Percentiles rank a stretch among this genome's conserved stretches.
These are phyloP conservation scores for Notodonta dromedarius DNA, from an alignment of 2,888 invertebrate species.

Conservation along the genomic window DNA sequence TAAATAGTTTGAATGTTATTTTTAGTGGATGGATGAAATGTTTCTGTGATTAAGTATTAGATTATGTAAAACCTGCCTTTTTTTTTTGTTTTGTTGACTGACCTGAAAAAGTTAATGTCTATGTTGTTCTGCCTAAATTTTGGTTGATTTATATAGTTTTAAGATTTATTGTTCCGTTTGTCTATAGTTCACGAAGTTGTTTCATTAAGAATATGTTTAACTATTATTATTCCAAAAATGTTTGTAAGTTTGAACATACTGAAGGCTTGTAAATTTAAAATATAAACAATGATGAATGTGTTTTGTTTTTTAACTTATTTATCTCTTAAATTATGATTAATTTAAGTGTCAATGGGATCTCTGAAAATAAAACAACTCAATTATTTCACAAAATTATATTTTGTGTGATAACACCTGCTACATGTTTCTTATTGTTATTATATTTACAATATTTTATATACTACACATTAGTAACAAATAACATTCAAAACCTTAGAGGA, in stretches of 20 bases:
- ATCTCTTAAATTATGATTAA: too few species aligned
- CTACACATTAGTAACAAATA: conserved; percentile 85
- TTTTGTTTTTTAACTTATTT: too few species aligned
- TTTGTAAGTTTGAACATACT: too few species aligned
- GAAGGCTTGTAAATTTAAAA: too few species aligned
- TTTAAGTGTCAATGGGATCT: background rate
- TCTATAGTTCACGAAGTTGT: background rate
- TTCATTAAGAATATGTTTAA: too few species aligned
- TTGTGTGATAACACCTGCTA: conserved; percentile 85
- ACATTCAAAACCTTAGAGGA: conserved; percentile 82
- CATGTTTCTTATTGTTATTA: conserved; percentile 78
- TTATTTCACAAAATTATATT: conserved; percentile 85
- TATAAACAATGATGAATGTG: too few species aligned
- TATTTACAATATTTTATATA: conserved; percentile 83
- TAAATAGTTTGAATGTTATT: background rate
- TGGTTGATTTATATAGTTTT: too few species aligned
- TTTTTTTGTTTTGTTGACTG: background rate
- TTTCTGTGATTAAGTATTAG: background rate
- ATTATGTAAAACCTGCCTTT: too few species aligned
- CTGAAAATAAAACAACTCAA: conserved; percentile 44
- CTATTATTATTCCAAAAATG: too few species aligned
- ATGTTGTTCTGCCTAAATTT: too few species aligned
- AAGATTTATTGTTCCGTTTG: background rate
- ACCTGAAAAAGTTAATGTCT: background rate
- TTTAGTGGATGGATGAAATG: background rate